Percentiles rank a stretch among this genome's conserved stretches.
Conservation (phyloP, 2,797 vertebrate genomes). For the Eidolon dupreanum region DNA sequence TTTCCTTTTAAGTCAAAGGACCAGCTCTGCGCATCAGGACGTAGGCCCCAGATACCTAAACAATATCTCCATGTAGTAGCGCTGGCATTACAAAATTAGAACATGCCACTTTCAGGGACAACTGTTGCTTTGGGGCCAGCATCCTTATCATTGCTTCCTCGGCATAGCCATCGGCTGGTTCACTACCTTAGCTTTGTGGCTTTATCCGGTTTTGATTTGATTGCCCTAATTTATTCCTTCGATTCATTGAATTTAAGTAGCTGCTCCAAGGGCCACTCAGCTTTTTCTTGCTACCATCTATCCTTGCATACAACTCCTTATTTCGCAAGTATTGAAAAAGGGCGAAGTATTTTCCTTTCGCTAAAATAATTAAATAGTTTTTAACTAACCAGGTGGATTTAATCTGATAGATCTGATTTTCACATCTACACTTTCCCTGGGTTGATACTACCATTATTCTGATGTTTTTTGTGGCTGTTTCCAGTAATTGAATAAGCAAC, state of each 20-base stretch:
- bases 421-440: background rate
- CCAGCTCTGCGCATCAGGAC: background rate
- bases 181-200: background rate
- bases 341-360: background rate
- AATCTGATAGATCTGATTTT: background rate
- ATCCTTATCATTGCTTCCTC: background rate
- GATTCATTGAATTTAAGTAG: background rate
- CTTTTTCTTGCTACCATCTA: background rate
- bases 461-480: background rate
- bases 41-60: background rate
- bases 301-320: background rate
- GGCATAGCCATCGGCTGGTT: background rate
- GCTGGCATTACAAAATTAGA: background rate
- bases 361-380: background rate
- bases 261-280: background rate
- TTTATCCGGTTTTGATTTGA: slow-evolving; percentile 10
- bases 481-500: background rate
- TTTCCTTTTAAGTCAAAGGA: background rate
- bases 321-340: background rate
- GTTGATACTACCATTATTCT: background rate
- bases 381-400: background rate
- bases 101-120: background rate
- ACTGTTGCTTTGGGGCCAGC: background rate
- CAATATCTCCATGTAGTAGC: background rate
- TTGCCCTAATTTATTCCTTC: background rate